These are phyloP conservation scores for Sparidentex hasta DNA, from an alignment of 2,797 vertebrate genomes.

Conservation along the genomic window DNA sequence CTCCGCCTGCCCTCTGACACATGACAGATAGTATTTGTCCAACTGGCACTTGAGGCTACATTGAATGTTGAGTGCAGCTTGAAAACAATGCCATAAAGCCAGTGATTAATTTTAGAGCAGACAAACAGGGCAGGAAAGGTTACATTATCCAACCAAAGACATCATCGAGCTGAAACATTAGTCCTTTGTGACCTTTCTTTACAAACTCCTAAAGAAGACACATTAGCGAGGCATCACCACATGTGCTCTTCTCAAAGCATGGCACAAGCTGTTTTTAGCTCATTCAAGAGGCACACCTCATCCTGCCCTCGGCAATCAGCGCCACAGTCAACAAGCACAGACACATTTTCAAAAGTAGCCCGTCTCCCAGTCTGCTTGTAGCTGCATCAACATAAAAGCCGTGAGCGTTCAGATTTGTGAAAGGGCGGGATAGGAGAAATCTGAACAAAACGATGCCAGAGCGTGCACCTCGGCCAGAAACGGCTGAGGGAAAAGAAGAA, in stretches of 20 bases:
- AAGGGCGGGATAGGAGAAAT: constrained; percentile 75
- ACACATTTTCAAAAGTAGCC: constrained; percentile 70
- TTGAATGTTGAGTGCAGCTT: constrained; percentile 23
- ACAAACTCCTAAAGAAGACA: neutral
- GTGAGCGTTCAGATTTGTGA: constrained; percentile 68
- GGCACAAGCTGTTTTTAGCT: constrained; percentile 58
- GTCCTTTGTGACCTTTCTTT: neutral
- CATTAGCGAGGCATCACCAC: constrained; percentile 10
- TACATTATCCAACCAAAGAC: constrained; percentile 1
- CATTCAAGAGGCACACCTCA: constrained; percentile 65
- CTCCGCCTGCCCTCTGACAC: constrained; percentile 53
- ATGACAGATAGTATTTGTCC: constrained; percentile 55
- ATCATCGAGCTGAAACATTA: neutral
- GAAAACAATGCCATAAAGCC: constrained; percentile 22
- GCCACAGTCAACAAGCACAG: constrained; percentile 67
- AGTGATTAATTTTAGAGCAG: constrained; percentile 17
- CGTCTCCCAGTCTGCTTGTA: constrained; percentile 74
- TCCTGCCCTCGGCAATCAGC: constrained; percentile 60
- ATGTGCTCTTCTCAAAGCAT: constrained; percentile 26
- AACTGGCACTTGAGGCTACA: constrained; percentile 40
- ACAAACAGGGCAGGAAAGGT: constrained; percentile 2
- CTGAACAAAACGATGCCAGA: constrained; percentile 75
- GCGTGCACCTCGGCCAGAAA: constrained; percentile 66
- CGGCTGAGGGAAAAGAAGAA: constrained; percentile 58
- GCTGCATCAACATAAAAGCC: constrained; percentile 76